Evolutionary conservation across 2,113 vertebrate species (phyloP), one percentile per base, ranked within the genome.

Genomic region (Notiomystis cincta): DNA sequence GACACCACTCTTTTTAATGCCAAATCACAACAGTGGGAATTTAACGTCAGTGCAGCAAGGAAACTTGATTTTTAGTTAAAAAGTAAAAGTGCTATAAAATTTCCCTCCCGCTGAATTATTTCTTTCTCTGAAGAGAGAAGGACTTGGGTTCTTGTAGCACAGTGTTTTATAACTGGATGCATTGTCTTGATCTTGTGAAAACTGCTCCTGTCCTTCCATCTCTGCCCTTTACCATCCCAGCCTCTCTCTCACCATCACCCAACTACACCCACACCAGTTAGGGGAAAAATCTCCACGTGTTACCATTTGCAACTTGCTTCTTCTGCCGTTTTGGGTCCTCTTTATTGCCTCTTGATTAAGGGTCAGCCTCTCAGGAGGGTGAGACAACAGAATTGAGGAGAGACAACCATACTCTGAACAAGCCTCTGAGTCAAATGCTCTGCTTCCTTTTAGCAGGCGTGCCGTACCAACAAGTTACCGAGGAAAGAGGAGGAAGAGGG

Each of bases 141-240:
- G 6, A 72, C 88, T 44, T 40, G 67, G 94, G 54, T 51, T 64
- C 57, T 86, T 78, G 31, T 35, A 50, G 65, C 57, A 71, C 8
- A 76, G 40, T 56, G 54, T 91, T 94, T 71, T 72, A 58, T 37
- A 67, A 35, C 30, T 35, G 82, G 44, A 79, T 3, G 13, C 6
- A 21, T 92, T 96, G 82, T 50, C 84, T 70, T 70, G 60, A 75
- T 95, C 71, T 95, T 94, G 78, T 89, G 58, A 88, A 97, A 95
- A 95, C 62, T 89, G 60, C 75, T 90, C 42, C 21, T 40, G 13
- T 48, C 66, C 58, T 92, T 92, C 92, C 61, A 3, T 44, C 78
- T 88, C 82, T 94, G 91, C 50, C n/a, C 96, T 90, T 75, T 35
- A 90, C 51, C 86, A 73, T 85, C 38, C 75, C 90, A 65, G 48